Evolutionary conservation across 2,797 vertebrate genomes (phyloP), one percentile per base, ranked within the genome.

Genomic region (Melanotaenia maccullochi): DNA sequence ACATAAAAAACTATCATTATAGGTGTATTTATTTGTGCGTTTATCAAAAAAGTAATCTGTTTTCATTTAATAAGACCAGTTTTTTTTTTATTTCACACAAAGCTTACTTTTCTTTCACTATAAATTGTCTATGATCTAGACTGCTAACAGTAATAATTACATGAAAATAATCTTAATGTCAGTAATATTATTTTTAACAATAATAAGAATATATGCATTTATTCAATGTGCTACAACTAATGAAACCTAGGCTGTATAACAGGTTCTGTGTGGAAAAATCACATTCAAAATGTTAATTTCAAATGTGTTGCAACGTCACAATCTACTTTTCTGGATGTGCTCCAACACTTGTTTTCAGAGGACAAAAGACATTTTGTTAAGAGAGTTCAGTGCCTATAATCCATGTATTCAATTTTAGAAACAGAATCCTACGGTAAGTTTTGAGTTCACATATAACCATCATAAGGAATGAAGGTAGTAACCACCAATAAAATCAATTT

Each of bases 341-440:
- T 87, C 14, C 68, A 91, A 80, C 52, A n/a, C 75, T 81, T 87
- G 78, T 85, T 87, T 78, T 81, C 33, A 5, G 60, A 22, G 12
- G 57, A 93, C 88, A 83, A 87, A 70, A 85, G 81, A 22, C 65
- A 75, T 85, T 86, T 72, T 47, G 65, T 90, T 77, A 30, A 60
- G 58, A 70, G 58, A 64, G 65, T 83, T 82, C 52, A 77, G 66
- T 77, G 78, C 65, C 51, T 66, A 24, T 84, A 82, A 90, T 87
- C 71, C 75, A 59, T 71, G 68, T 63, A 75, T 88, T 82, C 69
- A 74, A 83, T 87, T 78, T 85, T 82, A 86, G 80, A 87, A 79
- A 85, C 63, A 49, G 75, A 84, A 84, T 82, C 78, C 35, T 20
- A 85, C 74, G 63, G 28, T 36, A 68, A 56, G 65, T 75, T 77